Conservation (phyloP, 2,113 vertebrate genomes). For the Gnathonemus longibarbis region DNA sequence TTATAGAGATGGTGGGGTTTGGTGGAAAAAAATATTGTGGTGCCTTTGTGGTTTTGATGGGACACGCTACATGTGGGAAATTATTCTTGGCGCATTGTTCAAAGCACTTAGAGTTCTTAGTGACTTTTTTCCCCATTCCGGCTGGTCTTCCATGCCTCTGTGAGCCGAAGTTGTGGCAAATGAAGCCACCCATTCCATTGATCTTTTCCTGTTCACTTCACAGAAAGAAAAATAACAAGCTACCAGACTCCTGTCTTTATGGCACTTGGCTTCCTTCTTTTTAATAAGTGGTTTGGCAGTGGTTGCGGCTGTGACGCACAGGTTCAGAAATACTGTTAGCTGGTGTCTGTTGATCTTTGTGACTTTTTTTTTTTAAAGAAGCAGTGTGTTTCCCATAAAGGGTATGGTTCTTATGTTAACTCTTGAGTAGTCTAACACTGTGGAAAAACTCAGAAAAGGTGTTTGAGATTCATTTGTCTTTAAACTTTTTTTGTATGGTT, state of each 20-base stretch:
- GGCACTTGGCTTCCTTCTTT: slow-evolving; percentile 55
- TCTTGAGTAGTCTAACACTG: slow-evolving; percentile 33
- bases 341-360: slow-evolving; percentile 57
- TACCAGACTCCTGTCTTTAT: slow-evolving; percentile 59
- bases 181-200: slow-evolving; percentile 55
- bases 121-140: slow-evolving; percentile 47
- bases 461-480: background rate
- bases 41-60: slow-evolving; percentile 54
- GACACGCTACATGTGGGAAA: slow-evolving; percentile 66
- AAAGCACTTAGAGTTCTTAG: slow-evolving; percentile 52
- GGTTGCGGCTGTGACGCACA: slow-evolving; percentile 48
- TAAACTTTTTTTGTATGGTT: background rate
- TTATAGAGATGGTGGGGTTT: background rate
- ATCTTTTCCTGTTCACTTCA: slow-evolving; percentile 63
- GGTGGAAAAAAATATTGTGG: slow-evolving; percentile 30
- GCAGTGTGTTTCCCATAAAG: slow-evolving; percentile 58
- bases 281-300: slow-evolving; percentile 65
- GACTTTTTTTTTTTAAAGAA: slow-evolving; percentile 41
- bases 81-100: slow-evolving; percentile 66
- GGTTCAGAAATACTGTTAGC: slow-evolving; percentile 51
- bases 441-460: slow-evolving; percentile 24
- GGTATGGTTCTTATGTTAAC: slow-evolving; percentile 38
- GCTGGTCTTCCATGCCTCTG: slow-evolving; percentile 47
- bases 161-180: slow-evolving; percentile 58
- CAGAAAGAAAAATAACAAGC: slow-evolving; percentile 69